Percentiles rank a stretch among this genome's conserved stretches.
Conservation (phyloP, 2,113 vertebrate species). For the Zosterops pallidus region DNA sequence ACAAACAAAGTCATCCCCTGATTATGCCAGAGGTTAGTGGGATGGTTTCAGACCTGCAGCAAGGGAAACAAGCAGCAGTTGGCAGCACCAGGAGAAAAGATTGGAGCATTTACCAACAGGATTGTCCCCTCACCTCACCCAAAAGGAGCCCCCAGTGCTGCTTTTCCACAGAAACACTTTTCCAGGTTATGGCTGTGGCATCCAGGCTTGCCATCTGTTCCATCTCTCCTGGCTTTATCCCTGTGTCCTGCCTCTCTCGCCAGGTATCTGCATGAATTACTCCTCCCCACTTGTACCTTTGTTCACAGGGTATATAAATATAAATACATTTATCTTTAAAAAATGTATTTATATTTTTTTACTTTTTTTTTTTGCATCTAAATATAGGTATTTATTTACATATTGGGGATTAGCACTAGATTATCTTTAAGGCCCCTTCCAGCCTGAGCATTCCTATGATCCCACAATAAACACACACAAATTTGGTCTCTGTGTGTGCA, state of each 20-base stretch:
- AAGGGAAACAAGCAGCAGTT: not conserved
- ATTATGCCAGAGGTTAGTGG: not conserved
- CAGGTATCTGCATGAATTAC: not conserved
- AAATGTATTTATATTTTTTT: not conserved
- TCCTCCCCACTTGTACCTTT: not conserved
- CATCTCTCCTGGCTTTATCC: not conserved
- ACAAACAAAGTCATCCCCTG: not conserved
- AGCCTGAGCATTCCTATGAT: not conserved
- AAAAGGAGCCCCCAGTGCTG: not conserved
- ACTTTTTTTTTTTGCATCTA: not conserved
- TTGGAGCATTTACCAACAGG: not conserved
- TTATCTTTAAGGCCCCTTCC: not conserved
- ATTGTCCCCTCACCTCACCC: not conserved
- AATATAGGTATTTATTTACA: not conserved
- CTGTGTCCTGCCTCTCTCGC: slow-evolving; percentile 9
- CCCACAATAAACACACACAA: not conserved
- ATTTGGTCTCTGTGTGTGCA: not conserved
- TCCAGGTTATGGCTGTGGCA: not conserved
- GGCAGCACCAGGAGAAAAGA: not conserved
- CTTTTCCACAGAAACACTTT: not conserved
- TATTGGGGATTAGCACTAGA: not conserved
- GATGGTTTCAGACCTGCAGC: not conserved
- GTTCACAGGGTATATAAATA: not conserved
- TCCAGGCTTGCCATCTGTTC: not conserved
- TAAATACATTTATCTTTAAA: not conserved